A percentile compares a stretch with the other conserved stretches of the same genome.
phyloP scores from a whole-genome alignment of 2,113 vertebrate species.

The Coreoperca whiteheadi region DNA sequence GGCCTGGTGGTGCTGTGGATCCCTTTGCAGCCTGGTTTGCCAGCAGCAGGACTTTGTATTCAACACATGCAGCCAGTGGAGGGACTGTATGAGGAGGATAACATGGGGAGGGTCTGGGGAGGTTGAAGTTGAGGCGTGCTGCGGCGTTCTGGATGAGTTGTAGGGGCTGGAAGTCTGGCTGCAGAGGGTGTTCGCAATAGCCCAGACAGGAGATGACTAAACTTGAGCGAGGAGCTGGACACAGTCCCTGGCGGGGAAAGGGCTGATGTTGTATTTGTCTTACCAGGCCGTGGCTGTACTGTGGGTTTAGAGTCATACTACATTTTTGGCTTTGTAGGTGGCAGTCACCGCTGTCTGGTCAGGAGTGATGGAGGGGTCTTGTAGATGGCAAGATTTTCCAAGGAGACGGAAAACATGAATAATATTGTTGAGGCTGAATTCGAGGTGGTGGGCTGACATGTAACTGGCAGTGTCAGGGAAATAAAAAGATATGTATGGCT shows the following conservation, averaged over 20 bases:
- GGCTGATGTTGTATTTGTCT: conserved; percentile 33
- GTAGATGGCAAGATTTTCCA: conserved; percentile 23
- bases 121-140: conserved; percentile 35
- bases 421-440: conserved; percentile 14
- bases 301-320: conserved; percentile 10
- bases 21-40: conserved; percentile 47
- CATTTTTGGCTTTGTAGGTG: conserved; percentile 24
- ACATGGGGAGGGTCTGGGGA: conserved; percentile 43
- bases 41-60: conserved; percentile 59
- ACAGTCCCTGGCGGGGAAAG: conserved; percentile 15
- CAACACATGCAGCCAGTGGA: conserved; percentile 31
- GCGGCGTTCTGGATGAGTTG: conserved; percentile 46
- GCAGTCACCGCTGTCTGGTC: conserved; percentile 25
- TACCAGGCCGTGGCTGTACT: conserved; percentile 13
- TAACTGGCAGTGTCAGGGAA: not conserved
- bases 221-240: conserved; percentile 25
- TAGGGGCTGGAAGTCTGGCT: conserved; percentile 30
- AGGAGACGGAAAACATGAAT: conserved; percentile 13
- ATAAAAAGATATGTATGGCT: not conserved
- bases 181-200: conserved; percentile 23
- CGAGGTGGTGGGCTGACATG: conserved; percentile 1
- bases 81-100: conserved; percentile 36
- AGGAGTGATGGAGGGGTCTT: conserved; percentile 14
- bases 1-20: conserved; percentile 36
- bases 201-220: conserved; percentile 41